Base-by-base conservation (phyloP, 2,888 invertebrate genomes). In the Nomada ruficornis region DNA sequence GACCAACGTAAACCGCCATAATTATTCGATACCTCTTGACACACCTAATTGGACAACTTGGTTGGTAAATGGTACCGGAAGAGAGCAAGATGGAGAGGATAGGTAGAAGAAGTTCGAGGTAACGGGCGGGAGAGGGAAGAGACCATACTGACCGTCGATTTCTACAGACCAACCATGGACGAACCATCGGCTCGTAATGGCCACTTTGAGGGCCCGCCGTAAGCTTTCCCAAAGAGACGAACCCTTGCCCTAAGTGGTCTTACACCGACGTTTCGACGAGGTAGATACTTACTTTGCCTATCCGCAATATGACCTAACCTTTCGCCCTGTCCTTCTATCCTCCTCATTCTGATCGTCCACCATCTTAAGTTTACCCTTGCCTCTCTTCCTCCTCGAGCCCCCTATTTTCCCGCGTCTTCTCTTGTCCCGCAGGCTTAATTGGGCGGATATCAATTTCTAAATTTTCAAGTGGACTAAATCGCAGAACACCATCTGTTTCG, bases 201-300 rank as follows among this genome's bases (percentile, higher is more conserved):
- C 92, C 91, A 93, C 93, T 93, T 92, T 92, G 93, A 92, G 92
- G 92, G 90, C 88, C 87, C 89, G 82, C 87, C 89, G 87, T 91
- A 91, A 91, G 91, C 92, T 91, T 89, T 86, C 77, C 89, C 91
- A 91, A 89, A 91, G 91, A 89, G 89, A 89, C 88, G 86, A 85
- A 83, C 89, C 88, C 85, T 88, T 86, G 85, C 86, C 85, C 87
- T 92, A 90, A 92, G 92, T 92, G 91, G 91, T 89, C 91, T 91
- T 91, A 92, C 87, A 87, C 88, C 85, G 83, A 87, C 88, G 88
- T 90, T 91, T 88, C 89, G 79, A 83, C 82, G 85, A 88, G 88
- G 86, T 86, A 86, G 89, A 90, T 90, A 90, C 90, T 89, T 89
- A 89, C 90, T 90, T 90, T 88, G 85, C 90, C 90, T 89, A 90